These are phyloP conservation scores for Clunio marinus DNA, from an alignment of 2,888 invertebrate species.

Conservation along the genomic window DNA sequence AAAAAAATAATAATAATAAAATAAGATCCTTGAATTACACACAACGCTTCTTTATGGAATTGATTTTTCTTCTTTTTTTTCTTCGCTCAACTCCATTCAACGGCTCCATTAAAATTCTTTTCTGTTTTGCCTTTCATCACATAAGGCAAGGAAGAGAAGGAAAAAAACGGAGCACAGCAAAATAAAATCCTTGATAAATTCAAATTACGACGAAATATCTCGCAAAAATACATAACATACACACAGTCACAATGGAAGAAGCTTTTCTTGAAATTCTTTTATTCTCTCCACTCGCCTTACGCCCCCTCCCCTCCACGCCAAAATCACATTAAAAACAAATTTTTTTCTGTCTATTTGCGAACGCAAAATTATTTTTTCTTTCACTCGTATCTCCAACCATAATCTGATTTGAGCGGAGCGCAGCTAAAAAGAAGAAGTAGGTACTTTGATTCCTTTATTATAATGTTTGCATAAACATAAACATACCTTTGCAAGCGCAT, in stretches of 20 bases:
- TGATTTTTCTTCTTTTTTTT: conserved; percentile 23
- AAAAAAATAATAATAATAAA: too few relatives aligned
- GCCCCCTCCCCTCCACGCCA: neutral
- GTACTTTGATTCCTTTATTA: conserved; percentile 33
- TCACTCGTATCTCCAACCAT: conserved; percentile 28
- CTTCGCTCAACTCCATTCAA: neutral
- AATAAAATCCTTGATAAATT: conserved; percentile 34
- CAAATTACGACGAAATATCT: conserved; percentile 34
- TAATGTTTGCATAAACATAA: conserved; percentile 25
- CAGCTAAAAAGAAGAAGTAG: neutral
- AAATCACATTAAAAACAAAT: conserved; percentile 37
- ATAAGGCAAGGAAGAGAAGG: neutral
- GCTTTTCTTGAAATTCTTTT: neutral
- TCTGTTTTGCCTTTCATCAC: neutral
- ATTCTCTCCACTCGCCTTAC: neutral
- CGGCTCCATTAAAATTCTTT: conserved; percentile 33
- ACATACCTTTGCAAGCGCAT: neutral
- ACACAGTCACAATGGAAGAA: too few relatives aligned
- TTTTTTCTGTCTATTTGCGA: conserved; percentile 16
- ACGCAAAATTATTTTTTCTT: neutral
- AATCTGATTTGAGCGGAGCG: conserved; percentile 37
- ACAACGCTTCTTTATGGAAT: conserved; percentile 24
- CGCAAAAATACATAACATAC: conserved; percentile 11
- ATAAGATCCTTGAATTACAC: conserved; percentile 30
- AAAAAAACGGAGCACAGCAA: neutral